Evolutionary conservation across 2,113 vertebrate genomes (phyloP).

Genomic region (Oncorhynchus mykiss): DNA sequence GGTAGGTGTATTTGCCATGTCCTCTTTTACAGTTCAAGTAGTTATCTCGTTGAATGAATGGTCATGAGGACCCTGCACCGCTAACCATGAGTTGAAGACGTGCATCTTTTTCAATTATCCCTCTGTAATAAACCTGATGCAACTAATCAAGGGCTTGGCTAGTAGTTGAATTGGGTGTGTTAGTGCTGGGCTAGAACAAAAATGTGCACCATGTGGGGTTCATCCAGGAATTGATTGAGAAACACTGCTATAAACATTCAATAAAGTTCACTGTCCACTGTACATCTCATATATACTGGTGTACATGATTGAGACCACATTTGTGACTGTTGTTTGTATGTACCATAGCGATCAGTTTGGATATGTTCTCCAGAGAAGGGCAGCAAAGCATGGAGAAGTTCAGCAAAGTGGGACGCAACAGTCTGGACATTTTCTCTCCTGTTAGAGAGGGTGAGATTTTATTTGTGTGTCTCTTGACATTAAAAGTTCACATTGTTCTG

Average conservation of each 20-base stretch:
- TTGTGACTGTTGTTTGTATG: constrained; percentile 36
- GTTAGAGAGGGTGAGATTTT: constrained; percentile 77
- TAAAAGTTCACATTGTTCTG: too few species aligned
- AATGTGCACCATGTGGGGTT: too few species aligned
- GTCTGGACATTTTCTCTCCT: constrained; percentile 86
- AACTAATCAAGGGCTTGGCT: too few species aligned
- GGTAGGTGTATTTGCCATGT: not conserved
- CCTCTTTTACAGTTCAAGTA: not conserved
- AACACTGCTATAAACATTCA: not conserved
- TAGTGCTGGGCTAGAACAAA: too few species aligned
- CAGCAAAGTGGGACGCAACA: constrained; percentile 72
- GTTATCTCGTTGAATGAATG: too few species aligned
- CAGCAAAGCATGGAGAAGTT: constrained; percentile 63
- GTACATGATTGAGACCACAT: not conserved
- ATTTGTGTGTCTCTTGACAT: not conserved
- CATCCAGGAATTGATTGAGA: too few species aligned
- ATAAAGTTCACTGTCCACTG: not conserved
- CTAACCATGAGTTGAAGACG: too few species aligned
- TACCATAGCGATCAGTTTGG: constrained; percentile 72
- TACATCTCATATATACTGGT: not conserved
- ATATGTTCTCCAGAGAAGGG: constrained; percentile 76
- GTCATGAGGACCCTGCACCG: too few species aligned
- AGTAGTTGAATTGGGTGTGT: not conserved
- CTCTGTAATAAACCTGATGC: not conserved
- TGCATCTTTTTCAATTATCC: too few species aligned